Base-by-base conservation (phyloP, 64 coral and sea anemone genomes). In the Catalaphyllia jardinei region DNA sequence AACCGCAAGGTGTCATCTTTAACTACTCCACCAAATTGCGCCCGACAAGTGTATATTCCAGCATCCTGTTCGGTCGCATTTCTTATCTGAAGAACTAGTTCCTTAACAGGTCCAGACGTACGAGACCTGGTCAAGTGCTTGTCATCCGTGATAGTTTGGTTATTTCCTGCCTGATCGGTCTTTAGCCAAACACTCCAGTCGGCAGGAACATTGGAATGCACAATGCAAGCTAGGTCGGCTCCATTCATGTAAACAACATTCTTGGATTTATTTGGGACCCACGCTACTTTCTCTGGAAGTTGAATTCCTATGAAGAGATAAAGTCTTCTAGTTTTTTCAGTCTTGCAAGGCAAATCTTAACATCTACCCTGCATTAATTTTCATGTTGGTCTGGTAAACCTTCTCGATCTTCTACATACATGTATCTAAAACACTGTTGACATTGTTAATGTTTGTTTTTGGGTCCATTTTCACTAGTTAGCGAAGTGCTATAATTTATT, bases 31-130 rank as follows among this genome's bases (percentile, higher is more conserved):
- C 27, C 17, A 71, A 74, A 29, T 7, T 90, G 22, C 42, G 76
- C 59, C 14, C 87, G 59, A 28, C 88, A 90, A 61, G 49, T 79
- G 50, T 90, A 90, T 31, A 46, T 90, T 1, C 88, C 88, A 5
- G 73, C 76, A 22, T 90, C 88, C 13, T 74, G 31, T 20, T 55
- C 54, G 16, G 31, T 90, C 13, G 78, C 88, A 75, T 90, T 74
- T 50, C 88, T 55, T 54, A 90, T 72, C 31, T 90, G 65, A 67
- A 90, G 67, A 30, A 82, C 78, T 73, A 67, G 78, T 73, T 90
- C 82, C 1, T 19, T 67, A 67, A 30, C 52, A 49, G 10, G 27
- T 15, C 76, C 24, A 57, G 28, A 79, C 2, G 22, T 79, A 14
- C 27, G n/a, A 14, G 49, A 17, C 54, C 25, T 9, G 54, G 55